Evolutionary conservation across 2,113 vertebrate genomes (phyloP).

Genomic region (Chitala chitala): DNA sequence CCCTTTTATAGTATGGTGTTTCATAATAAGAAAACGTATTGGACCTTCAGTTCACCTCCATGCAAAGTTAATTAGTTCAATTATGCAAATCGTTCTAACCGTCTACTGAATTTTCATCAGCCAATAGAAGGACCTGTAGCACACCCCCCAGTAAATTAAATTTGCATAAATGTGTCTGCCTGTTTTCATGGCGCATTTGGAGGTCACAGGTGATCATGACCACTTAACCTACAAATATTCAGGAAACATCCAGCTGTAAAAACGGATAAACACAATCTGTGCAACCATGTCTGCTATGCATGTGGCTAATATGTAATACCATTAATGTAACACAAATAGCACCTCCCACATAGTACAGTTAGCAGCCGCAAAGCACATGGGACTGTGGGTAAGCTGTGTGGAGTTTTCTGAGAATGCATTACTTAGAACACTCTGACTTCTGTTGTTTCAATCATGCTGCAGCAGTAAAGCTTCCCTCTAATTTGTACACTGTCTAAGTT

Average conservation of each 20-base stretch:
- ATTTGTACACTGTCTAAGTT: too few relatives aligned
- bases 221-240: constrained; percentile 3
- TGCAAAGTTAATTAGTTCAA: constrained; percentile 4
- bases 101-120: not conserved
- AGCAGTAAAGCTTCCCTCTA: too few relatives aligned
- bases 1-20: not conserved
- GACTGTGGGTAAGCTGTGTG: not conserved
- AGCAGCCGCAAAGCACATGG: not conserved
- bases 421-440: too few relatives aligned
- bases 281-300: not conserved
- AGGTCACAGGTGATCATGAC: constrained; percentile 7
- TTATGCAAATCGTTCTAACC: constrained; percentile 2
- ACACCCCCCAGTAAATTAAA: not conserved
- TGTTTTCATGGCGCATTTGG: not conserved
- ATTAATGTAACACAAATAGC: constrained; percentile 7
- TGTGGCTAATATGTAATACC: not conserved
- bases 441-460: too few relatives aligned
- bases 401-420: too few relatives aligned
- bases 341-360: constrained; percentile 1
- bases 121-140: not conserved
- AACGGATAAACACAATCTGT: not conserved
- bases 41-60: constrained; percentile 13
- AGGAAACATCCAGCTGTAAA: not conserved
- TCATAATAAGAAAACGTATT: not conserved
- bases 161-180: constrained; percentile 5